phyloP scores from a whole-genome alignment of 2,888 invertebrate genomes.

The Agriotes lineatus region DNA sequence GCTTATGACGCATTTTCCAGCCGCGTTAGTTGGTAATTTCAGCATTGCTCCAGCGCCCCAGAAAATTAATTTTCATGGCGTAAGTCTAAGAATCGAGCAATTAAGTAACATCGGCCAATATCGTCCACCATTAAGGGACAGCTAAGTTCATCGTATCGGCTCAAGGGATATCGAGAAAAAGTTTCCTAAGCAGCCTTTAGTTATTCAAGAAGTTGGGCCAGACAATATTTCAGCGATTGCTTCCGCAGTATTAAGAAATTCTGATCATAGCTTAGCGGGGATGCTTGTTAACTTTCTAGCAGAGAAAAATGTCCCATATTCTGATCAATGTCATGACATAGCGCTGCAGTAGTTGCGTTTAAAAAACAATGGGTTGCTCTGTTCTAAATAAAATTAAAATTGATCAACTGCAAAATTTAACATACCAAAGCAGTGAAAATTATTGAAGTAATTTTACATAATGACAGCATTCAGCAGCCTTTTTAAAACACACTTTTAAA shows the following conservation, averaged over 20 bases:
- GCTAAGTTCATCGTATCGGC: slow-evolving; percentile 6
- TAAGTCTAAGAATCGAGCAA: slow-evolving; percentile 9
- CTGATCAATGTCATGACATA: not conserved
- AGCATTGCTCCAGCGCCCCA: slow-evolving; percentile 16
- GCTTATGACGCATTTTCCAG: slow-evolving; percentile 11
- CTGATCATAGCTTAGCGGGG: not conserved
- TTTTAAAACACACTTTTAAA: too few species aligned
- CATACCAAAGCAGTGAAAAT: too few species aligned
- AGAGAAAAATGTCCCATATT: not conserved
- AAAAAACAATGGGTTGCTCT: too few species aligned
- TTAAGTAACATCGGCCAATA: slow-evolving; percentile 17
- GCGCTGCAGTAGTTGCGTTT: too few species aligned
- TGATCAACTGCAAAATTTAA: too few species aligned
- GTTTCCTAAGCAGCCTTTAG: not conserved
- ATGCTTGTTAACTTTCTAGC: not conserved
- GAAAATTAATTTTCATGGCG: slow-evolving; percentile 14
- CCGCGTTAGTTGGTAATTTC: slow-evolving; percentile 19
- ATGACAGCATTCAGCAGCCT: too few species aligned
- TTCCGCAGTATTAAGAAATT: slow-evolving; percentile 7
- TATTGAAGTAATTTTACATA: too few species aligned
- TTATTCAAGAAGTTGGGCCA: not conserved
- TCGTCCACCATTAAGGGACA: slow-evolving; percentile 4
- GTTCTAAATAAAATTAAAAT: too few species aligned
- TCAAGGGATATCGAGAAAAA: slow-evolving; percentile 23
- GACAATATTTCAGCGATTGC: not conserved